Evolutionary conservation across 1,140 invertebrate genomes (phyloP).

Genomic region (Temnothorax curvispinosus): DNA sequence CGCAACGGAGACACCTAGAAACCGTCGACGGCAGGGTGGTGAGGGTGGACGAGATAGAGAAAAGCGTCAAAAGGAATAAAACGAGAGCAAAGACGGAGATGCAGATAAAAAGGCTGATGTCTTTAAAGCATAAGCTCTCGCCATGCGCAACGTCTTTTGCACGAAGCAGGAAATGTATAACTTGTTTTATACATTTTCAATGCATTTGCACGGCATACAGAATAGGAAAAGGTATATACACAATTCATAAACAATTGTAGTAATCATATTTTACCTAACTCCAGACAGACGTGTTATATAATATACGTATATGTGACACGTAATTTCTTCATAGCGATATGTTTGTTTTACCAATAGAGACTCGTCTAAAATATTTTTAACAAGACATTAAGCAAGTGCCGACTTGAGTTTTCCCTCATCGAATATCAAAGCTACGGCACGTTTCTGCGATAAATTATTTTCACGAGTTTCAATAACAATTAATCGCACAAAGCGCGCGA

Average conservation of each 20-base stretch:
- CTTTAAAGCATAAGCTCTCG: constrained; percentile 38
- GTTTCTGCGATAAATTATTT: not conserved
- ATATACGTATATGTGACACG: not conserved
- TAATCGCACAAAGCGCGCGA: constrained; percentile 44
- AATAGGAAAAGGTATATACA: not conserved
- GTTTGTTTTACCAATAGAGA: not conserved
- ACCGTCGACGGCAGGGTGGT: constrained; percentile 5
- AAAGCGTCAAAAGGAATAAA: constrained; percentile 40
- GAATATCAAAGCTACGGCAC: not conserved
- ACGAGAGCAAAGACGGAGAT: constrained; percentile 51
- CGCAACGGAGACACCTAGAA: constrained; percentile 62
- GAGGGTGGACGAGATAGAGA: constrained; percentile 46
- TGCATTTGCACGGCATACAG: not conserved
- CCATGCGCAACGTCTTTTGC: constrained; percentile 9
- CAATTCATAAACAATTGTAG: not conserved
- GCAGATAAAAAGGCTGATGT: constrained; percentile 55
- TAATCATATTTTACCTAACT: not conserved
- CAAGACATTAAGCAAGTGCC: not conserved
- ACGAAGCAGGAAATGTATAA: not conserved
- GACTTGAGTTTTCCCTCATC: not conserved
- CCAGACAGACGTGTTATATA: not conserved
- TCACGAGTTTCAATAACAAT: constrained; percentile 34
- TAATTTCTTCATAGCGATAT: not conserved
- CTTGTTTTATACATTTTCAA: constrained; percentile 7
- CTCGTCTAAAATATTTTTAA: not conserved